These are phyloP conservation scores for Trichogramma evanescens DNA, from an alignment of 2,888 invertebrate genomes.

Conservation along the genomic window DNA sequence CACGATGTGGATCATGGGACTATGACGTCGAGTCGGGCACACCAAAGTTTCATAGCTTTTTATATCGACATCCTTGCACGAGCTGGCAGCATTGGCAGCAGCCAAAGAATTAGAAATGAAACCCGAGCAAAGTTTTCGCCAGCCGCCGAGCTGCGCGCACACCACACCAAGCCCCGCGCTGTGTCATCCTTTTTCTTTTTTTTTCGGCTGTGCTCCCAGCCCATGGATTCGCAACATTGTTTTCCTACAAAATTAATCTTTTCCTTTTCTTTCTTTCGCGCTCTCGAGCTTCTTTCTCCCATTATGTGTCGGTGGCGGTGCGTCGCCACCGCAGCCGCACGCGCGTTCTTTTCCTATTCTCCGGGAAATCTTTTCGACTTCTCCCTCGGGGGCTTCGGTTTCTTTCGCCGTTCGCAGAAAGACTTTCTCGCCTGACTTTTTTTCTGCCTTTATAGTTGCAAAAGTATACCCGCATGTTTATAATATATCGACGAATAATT, in stretches of 20 bases:
- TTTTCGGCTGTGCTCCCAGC: not conserved
- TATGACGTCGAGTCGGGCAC: not conserved
- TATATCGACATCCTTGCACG: not conserved
- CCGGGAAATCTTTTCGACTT: constrained; percentile 1
- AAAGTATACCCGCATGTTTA: too few species aligned
- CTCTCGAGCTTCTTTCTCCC: not conserved
- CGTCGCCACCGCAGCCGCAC: not conserved
- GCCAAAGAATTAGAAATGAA: too few species aligned
- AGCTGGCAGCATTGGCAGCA: not conserved
- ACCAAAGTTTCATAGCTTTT: too few species aligned
- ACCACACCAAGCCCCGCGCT: too few species aligned
- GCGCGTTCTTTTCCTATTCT: not conserved
- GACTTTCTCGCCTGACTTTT: not conserved
- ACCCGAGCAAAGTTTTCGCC: too few species aligned
- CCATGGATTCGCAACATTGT: constrained; percentile 19
- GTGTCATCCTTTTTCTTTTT: not conserved
- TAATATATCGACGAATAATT: too few species aligned
- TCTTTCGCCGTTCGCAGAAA: not conserved
- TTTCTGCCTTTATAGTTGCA: too few species aligned
- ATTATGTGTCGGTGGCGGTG: not conserved
- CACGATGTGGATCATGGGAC: not conserved
- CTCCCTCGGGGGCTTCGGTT: not conserved
- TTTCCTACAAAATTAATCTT: constrained; percentile 23
- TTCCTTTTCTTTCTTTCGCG: constrained; percentile 2
- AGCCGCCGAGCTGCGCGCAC: too few species aligned